Evolutionary conservation across 2,113 vertebrate species (phyloP).

Genomic region (Girardinichthys multiradiatus): DNA sequence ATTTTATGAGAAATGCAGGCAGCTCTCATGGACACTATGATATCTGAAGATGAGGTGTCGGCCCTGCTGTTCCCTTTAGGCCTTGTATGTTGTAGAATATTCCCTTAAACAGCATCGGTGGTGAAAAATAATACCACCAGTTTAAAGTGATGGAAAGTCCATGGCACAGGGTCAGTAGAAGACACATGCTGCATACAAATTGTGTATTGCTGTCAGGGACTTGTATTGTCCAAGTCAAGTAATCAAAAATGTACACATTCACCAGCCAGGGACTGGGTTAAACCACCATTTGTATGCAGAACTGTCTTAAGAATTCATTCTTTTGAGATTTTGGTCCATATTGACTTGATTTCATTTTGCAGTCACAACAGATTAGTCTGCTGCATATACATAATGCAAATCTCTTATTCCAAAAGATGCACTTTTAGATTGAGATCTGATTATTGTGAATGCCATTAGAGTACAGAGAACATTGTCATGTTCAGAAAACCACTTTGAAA

Average conservation of each 20-base stretch:
- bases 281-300: neutral
- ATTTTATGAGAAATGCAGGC: too few relatives aligned
- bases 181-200: conserved; percentile 31
- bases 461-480: neutral
- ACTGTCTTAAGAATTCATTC: neutral
- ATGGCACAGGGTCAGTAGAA: conserved; percentile 35
- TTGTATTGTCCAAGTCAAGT: neutral
- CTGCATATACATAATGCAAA: neutral
- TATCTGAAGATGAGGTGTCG: conserved; percentile 36
- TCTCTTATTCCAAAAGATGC: neutral
- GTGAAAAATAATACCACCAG: conserved; percentile 45
- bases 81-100: conserved; percentile 30
- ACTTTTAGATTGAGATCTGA: neutral
- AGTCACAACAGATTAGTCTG: neutral
- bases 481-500: neutral
- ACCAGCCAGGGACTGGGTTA: neutral
- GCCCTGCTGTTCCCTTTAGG: conserved; percentile 35
- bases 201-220: neutral
- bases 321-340: neutral
- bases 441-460: neutral
- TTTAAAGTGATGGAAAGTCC: conserved; percentile 47
- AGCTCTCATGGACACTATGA: conserved; percentile 18
- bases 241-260: neutral
- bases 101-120: conserved; percentile 17
- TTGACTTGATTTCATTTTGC: neutral